Evolutionary conservation across 1,140 invertebrate genomes (phyloP), one percentile per base, ranked within the genome.

Genomic region (Reticulitermes speratus): DNA sequence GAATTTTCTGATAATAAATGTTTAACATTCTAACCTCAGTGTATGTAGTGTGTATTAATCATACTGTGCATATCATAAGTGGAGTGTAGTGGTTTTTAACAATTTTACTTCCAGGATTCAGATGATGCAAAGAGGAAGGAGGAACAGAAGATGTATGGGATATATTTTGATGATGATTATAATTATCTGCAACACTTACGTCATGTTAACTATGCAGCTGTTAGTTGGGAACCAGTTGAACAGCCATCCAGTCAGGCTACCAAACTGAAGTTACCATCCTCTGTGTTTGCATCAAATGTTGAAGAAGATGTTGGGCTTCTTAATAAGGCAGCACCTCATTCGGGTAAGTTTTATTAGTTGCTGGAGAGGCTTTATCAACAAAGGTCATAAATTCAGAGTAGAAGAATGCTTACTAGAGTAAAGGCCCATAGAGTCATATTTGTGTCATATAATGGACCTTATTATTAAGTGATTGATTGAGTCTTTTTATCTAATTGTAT

Each of bases 111-210:
- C 14, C n/a, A 75, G 65, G 14, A 25, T n/a, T 75, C n/a, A 21
- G 92, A 94, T 87, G 87, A 88, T 14, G 89, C 91, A n/a, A 94
- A 94, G 86, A 90, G 92, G 1, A 94, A 93, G 89, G 95, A 97
- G 89, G 96, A 98, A 89, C 94, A 97, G 88, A 91, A 93, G 45
- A 98, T 98, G 91, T 99, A 95, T 94, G 98, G 98, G n/a, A 95
- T 99, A 85, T 98, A 96, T 90, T 99, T 95, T 91, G 97, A 99
- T 90, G 98, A 99, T 92, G 96, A 99, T 88, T 99, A 99, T 90
- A 94, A 99, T 90, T 99, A 99, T 90, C 91, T 99, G 87, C 96
- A 99, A 91, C 97, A 99, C 93, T 92, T 99, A 83, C 95, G 94
- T 89, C 95, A 97, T 88, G 90, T 90, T 8, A 89, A 92, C 91